Evolutionary conservation across 1,140 invertebrate genomes (phyloP), one percentile per base, ranked within the genome.

Genomic region (Phenacoccus solenopsis): DNA sequence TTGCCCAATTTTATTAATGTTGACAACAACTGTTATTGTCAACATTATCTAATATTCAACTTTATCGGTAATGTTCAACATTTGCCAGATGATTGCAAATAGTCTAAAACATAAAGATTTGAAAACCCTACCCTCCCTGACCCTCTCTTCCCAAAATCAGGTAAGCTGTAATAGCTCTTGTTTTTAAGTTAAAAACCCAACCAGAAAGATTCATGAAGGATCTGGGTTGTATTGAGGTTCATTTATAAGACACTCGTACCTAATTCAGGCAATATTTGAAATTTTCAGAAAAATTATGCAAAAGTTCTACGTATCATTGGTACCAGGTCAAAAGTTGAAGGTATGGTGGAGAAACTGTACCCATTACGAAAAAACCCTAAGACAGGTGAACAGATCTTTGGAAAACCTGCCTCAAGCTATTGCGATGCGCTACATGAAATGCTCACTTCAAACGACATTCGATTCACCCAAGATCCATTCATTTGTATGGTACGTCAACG

Each of bases 241-340:
- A n/a, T n/a, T n/a, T 59, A 59, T n/a, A 32, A 32, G 20, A 59
- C 20, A 59, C 7, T 10, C 59, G 59, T 64, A 64, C 59, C 59
- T 25, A 64, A 64, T 64, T 64, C 59, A 10, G 59, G 20, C 21
- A 64, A 24, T 64, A 64, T 64, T 64, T 64, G 59, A 64, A 24
- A 64, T 64, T 64, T 64, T 64, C 21, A 64, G 59, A 64, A 64
- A 25, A 64, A 25, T 24, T 64, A 64, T 64, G 59, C 22, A 64
- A 64, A 64, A 22, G 59, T 64, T 20, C 20, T 64, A 22, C 10
- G 22, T 5, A 64, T 64, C 12, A 64, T 64, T 1, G 16, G 59
- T 64, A 22, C 59, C 59, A 20, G 38, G 20, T 24, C 13, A 3
- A 64, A 64, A 64, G 4, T 64, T 4, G 59, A 64, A 25, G 22